These are phyloP conservation scores for Oeneis ivallda DNA, from an alignment of 2,888 invertebrate species.

Conservation along the genomic window DNA sequence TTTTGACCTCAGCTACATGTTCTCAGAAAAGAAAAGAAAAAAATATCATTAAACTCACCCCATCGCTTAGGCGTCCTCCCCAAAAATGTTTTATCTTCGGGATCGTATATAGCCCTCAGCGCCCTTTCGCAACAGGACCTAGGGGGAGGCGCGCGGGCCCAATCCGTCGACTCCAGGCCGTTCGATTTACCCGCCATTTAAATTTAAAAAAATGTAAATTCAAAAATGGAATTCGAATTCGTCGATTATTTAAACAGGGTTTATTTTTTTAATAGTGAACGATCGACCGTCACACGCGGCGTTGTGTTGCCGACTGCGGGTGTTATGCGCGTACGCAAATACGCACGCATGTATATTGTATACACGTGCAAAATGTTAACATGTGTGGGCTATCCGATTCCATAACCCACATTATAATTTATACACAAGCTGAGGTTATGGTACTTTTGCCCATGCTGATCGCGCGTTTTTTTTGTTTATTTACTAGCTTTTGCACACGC, in stretches of 20 bases:
- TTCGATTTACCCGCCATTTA: slow-evolving; percentile 62
- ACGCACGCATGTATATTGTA: slow-evolving; percentile 29
- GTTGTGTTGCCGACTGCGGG: slow-evolving; percentile 42
- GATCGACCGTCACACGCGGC: slow-evolving; percentile 47
- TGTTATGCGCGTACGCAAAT: slow-evolving; percentile 27
- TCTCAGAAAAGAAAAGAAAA: slow-evolving; percentile 15
- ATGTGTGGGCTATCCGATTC: slow-evolving; percentile 30
- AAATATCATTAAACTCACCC: slow-evolving; percentile 57
- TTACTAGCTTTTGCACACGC: no score
- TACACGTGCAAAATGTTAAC: slow-evolving; percentile 37
- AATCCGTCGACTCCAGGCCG: slow-evolving; percentile 59
- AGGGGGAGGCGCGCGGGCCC: slow-evolving; percentile 61
- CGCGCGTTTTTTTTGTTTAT: background rate
- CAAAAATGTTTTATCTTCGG: slow-evolving; percentile 66
- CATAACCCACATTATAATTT: background rate
- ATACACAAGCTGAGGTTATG: slow-evolving; percentile 21
- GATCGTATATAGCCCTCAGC: slow-evolving; percentile 61
- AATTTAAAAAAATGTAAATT: slow-evolving; percentile 10
- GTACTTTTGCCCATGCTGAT: background rate
- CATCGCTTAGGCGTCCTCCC: slow-evolving; percentile 72
- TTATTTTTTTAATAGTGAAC: slow-evolving; percentile 17
- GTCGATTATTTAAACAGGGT: slow-evolving; percentile 1
- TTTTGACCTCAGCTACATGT: background rate
- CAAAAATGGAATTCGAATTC: slow-evolving; percentile 1
- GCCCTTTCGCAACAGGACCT: slow-evolving; percentile 54